Evolutionary conservation across 2,888 invertebrate genomes (phyloP).

Genomic region (Hedychridium roseum): DNA sequence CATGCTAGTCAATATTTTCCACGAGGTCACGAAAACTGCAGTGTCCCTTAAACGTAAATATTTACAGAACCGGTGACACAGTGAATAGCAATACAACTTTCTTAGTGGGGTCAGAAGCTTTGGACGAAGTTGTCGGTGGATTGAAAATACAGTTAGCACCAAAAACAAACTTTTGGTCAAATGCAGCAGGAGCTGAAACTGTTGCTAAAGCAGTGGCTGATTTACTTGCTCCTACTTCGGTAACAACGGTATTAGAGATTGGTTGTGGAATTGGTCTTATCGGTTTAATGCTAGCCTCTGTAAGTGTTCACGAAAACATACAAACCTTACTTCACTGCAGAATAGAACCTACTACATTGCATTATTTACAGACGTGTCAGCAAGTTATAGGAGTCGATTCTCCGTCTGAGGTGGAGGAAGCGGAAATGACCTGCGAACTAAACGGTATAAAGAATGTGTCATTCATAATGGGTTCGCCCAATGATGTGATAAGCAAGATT

Average conservation of each 20-base stretch:
- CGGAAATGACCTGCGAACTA: conserved; percentile 57
- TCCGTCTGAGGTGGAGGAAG: conserved; percentile 58
- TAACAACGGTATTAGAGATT: conserved; percentile 54
- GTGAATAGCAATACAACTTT: conserved; percentile 54
- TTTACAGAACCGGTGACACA: conserved; percentile 41
- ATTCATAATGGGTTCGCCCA: conserved; percentile 55
- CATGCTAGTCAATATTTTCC: too few relatives aligned
- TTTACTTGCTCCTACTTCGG: conserved; percentile 45
- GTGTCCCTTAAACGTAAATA: too few relatives aligned
- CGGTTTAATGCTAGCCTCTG: conserved; percentile 56
- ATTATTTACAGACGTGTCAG: conserved; percentile 56
- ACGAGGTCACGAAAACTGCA: too few relatives aligned
- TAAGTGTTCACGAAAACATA: conserved; percentile 33
- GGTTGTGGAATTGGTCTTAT: conserved; percentile 60
- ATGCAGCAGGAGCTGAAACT: conserved; percentile 55
- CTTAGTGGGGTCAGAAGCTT: conserved; percentile 56
- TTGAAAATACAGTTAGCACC: conserved; percentile 58
- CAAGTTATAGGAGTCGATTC: conserved; percentile 59
- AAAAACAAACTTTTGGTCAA: conserved; percentile 60
- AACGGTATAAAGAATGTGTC: conserved; percentile 58
- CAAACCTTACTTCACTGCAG: too few relatives aligned
- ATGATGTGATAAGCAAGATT: conserved; percentile 49
- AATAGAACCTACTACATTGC: too few relatives aligned
- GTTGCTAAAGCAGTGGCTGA: conserved; percentile 52
- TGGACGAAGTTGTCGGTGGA: conserved; percentile 55